phyloP scores from a whole-genome alignment of 2,888 invertebrate species.

The Brenthis daphne region DNA sequence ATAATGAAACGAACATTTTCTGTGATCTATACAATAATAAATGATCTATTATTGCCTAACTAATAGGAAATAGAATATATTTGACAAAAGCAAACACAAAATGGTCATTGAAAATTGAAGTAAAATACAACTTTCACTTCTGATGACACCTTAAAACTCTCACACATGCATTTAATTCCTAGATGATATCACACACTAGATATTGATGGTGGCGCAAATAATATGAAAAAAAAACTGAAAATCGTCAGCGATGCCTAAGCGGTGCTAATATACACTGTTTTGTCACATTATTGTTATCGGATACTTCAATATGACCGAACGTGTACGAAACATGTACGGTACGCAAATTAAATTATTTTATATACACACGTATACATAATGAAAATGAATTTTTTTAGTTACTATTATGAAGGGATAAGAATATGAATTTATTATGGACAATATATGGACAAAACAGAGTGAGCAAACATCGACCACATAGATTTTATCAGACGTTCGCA shows the following conservation, averaged over 20 bases:
- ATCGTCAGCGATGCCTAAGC: slow-evolving; percentile 71
- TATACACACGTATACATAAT: too few relatives aligned
- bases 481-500: slow-evolving; percentile 57
- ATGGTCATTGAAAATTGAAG: background rate
- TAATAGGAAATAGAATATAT: background rate
- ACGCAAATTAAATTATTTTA: too few relatives aligned
- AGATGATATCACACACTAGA: slow-evolving; percentile 32
- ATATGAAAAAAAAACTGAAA: slow-evolving; percentile 53
- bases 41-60: background rate
- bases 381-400: too few relatives aligned
- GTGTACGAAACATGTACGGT: too few relatives aligned
- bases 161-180: slow-evolving; percentile 26
- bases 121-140: too few relatives aligned
- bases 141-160: background rate
- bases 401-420: too few relatives aligned
- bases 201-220: slow-evolving; percentile 68
- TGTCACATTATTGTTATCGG: slow-evolving; percentile 44
- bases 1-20: background rate
- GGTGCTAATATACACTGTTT: slow-evolving; percentile 64
- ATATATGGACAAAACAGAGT: slow-evolving; percentile 65
- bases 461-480: slow-evolving; percentile 71
- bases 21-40: background rate
- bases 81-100: slow-evolving; percentile 1
- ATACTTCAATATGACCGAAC: too few relatives aligned
- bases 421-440: too few relatives aligned